Percentiles rank a stretch among this genome's conserved stretches.
phyloP scores from a whole-genome alignment of 2,797 vertebrate species.

The Spheniscus humboldti region DNA sequence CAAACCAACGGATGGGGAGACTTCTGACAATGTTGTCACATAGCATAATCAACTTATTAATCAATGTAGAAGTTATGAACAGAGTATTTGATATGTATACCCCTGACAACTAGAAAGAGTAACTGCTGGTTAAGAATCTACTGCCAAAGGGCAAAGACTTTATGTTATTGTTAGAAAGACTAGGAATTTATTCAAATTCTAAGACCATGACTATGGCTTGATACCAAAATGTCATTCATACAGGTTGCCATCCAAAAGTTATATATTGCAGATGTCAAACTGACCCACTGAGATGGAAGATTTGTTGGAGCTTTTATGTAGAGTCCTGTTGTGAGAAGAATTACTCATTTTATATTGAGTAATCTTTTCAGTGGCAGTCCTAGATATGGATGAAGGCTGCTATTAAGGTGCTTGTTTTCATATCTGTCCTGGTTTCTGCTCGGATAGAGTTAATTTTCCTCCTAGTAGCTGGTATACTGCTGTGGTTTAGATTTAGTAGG shows the following conservation, averaged over 20 bases:
- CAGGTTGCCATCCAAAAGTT: conserved; percentile 77
- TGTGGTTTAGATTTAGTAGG: background rate
- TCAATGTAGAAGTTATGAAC: background rate
- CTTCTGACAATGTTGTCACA: background rate
- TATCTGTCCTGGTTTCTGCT: background rate
- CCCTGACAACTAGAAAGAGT: background rate
- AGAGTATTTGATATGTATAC: background rate
- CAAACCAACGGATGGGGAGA: background rate
- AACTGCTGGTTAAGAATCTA: background rate
- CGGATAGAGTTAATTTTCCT: background rate
- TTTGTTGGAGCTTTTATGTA: conserved; percentile 82
- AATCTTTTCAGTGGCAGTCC: conserved; percentile 35
- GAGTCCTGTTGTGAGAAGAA: conserved; percentile 49
- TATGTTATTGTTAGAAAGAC: conserved; percentile 64
- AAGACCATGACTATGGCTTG: conserved; percentile 66
- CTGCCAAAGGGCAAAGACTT: conserved; percentile 55
- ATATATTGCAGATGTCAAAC: conserved; percentile 81
- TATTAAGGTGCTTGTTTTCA: conserved; percentile 5
- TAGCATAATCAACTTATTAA: background rate
- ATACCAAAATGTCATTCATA: conserved; percentile 76
- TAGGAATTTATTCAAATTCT: conserved; percentile 67
- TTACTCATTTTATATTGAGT: conserved; percentile 70
- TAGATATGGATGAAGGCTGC: background rate
- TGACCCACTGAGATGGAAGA: conserved; percentile 76
- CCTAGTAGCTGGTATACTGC: background rate